phyloP scores from a whole-genome alignment of 2,797 vertebrate species.

The Salmo trutta region DNA sequence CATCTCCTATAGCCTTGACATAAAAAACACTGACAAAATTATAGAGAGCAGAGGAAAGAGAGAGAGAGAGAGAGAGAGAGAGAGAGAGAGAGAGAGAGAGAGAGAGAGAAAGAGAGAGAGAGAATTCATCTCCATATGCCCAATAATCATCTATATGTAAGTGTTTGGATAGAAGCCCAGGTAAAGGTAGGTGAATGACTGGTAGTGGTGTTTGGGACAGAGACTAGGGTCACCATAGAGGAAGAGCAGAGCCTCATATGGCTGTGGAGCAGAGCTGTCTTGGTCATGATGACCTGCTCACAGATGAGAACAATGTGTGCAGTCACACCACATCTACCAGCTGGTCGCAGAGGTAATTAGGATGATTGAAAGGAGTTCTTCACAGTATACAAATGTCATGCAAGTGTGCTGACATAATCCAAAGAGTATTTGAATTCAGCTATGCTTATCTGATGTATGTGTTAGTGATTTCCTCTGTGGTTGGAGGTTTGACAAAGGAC shows the following conservation, averaged over 20 bases:
- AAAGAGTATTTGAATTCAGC: neutral
- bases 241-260: neutral
- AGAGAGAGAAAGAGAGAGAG: neutral
- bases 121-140: neutral
- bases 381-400: too few species aligned
- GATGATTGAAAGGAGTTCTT: too few species aligned
- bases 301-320: too few species aligned
- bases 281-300: too few species aligned
- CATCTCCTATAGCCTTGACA: constrained; percentile 1
- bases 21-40: neutral
- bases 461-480: neutral
- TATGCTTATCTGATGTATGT: too few species aligned
- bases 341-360: too few species aligned
- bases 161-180: neutral
- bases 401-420: too few species aligned
- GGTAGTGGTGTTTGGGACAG: neutral
- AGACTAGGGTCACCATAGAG: neutral
- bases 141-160: neutral
- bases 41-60: neutral
- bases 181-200: neutral
- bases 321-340: too few species aligned
- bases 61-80: neutral
- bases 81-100: neutral
- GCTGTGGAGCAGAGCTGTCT: neutral
- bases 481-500: neutral